Evolutionary conservation across 2,113 vertebrate genomes (phyloP), one percentile per base, ranked within the genome.

Genomic region (Camarhynchus parvulus): DNA sequence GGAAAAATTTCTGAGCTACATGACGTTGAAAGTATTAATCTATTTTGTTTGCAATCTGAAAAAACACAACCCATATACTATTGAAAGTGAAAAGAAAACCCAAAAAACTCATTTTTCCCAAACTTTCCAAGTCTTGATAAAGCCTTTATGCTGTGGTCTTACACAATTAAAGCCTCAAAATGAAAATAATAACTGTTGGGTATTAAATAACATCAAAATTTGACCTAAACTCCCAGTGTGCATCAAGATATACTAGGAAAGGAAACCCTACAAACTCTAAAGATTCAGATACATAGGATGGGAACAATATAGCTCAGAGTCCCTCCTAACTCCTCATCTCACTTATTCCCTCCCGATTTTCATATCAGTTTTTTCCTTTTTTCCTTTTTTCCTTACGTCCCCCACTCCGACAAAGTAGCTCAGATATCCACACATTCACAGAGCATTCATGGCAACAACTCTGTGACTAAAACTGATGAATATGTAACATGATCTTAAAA

Each of bases 401-500:
- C 15, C 8, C 1, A 0, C 4, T 30, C 19, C 19, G 50, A 63
- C 53, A 85, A 49, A 89, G 70, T 37, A 90, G 31, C 49, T 87
- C 49, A 64, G n/a, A 56, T 72, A 87, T 19, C 37, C 52, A 79
- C 35, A 24, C 74, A 72, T 67, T 53, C 59, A 89, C 74, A 89
- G 41, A 75, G 25, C 31, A 49, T 52, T 87, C n/a, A 75, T 14
- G 11, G 75, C 5, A 7, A 64, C 39, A 94, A 81, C 10, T 90
- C 72, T 50, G 33, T 86, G 76, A 75, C 56, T 87, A 69, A 66
- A 42, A 89, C 52, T 72, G 68, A 47, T 83, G 11, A 88, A 84
- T 84, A 86, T 61, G 47, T 75, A 94, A 90, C 24, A 59, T 19
- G 42, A 74, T 37, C 76, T 90, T 83, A 44, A 96, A 89, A 93